phyloP scores from a whole-genome alignment of 2,797 vertebrate species.

The Tympanoctomys barrerae region DNA sequence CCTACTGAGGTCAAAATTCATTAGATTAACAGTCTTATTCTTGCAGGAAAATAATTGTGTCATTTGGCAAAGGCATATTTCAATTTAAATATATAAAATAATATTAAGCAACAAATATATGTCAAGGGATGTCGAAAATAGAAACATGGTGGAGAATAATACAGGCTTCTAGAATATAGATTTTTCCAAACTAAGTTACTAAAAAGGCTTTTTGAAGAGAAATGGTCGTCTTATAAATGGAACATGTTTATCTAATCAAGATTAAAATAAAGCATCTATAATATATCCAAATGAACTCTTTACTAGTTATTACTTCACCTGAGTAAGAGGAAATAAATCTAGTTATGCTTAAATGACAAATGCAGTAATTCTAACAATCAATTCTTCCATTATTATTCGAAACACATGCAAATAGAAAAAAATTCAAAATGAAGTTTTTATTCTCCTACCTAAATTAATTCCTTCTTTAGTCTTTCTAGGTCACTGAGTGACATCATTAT shows the following conservation, averaged over 20 bases:
- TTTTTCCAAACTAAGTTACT: slow-evolving; percentile 46
- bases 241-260: background rate
- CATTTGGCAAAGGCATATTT: slow-evolving; percentile 35
- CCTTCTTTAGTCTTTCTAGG: slow-evolving; percentile 54
- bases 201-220: slow-evolving; percentile 23
- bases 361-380: slow-evolving; percentile 1
- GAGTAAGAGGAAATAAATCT: slow-evolving; percentile 45
- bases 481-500: slow-evolving; percentile 11
- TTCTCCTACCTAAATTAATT: slow-evolving; percentile 39
- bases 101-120: slow-evolving; percentile 4
- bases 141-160: slow-evolving; percentile 9
- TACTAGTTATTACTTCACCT: background rate
- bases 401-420: slow-evolving; percentile 23
- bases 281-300: slow-evolving; percentile 7
- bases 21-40: background rate
- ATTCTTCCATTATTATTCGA: slow-evolving; percentile 35
- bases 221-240: slow-evolving; percentile 40
- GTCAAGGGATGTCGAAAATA: background rate
- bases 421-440: slow-evolving; percentile 30
- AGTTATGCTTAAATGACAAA: slow-evolving; percentile 33
- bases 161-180: background rate
- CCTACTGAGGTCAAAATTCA: slow-evolving; percentile 9
- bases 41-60: background rate
- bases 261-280: slow-evolving; percentile 28
- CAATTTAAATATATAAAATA: slow-evolving; percentile 37